Conservation (phyloP, 2,797 vertebrate genomes). For the Cossypha heuglini region DNA sequence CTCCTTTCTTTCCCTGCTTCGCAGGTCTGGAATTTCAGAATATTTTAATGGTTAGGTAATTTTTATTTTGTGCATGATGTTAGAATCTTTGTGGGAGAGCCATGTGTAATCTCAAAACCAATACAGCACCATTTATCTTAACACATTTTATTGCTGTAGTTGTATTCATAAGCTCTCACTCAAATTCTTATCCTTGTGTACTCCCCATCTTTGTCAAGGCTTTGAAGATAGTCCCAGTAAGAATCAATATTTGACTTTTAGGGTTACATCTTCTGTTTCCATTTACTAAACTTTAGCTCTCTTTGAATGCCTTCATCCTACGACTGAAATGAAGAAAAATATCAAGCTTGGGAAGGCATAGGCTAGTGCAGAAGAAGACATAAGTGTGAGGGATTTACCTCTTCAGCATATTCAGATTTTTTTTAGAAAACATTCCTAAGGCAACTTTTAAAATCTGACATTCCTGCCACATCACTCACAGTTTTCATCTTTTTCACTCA, state of each 20-base stretch:
- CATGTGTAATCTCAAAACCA: not conserved
- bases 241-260: not conserved
- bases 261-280: not conserved
- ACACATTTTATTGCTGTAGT: not conserved
- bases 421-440: not conserved
- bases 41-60: not conserved
- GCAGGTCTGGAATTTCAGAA: not conserved
- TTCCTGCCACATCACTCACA: not conserved
- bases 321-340: not conserved
- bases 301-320: not conserved
- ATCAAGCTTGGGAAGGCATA: not conserved
- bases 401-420: not conserved
- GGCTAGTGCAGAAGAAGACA: not conserved
- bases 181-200: not conserved
- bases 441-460: not conserved
- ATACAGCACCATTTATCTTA: not conserved
- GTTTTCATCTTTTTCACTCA: not conserved
- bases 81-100: not conserved
- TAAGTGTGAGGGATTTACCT: not conserved
- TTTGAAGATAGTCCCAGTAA: not conserved
- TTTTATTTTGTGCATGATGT: not conserved
- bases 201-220: not conserved
- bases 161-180: not conserved
- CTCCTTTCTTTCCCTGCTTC: not conserved
- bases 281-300: not conserved